phyloP scores from a whole-genome alignment of 1,140 invertebrate genomes.

The Zaprionus ghesquierei region DNA sequence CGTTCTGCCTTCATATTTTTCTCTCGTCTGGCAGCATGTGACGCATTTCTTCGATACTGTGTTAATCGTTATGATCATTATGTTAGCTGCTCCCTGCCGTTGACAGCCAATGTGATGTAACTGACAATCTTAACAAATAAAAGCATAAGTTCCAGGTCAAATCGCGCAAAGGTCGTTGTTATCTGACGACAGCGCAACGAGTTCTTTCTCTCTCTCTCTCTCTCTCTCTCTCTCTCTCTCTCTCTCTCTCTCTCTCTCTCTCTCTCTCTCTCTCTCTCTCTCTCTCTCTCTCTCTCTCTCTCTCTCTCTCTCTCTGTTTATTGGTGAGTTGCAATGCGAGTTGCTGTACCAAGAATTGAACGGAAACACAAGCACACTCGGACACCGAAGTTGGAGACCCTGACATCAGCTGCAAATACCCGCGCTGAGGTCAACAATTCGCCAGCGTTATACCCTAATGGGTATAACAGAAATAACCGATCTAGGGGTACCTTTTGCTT shows the following conservation, averaged over 20 bases:
- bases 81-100: not conserved
- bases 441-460: not conserved
- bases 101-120: constrained; percentile 29
- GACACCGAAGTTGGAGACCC: not conserved
- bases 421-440: not conserved
- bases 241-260: not conserved
- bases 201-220: constrained; percentile 6
- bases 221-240: not conserved
- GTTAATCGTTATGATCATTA: constrained; percentile 19
- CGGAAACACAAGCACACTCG: not conserved
- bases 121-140: constrained; percentile 8
- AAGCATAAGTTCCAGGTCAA: constrained; percentile 35
- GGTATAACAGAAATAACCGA: not conserved
- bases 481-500: not conserved
- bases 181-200: constrained; percentile 21
- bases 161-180: constrained; percentile 36
- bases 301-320: not conserved
- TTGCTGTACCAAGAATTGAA: constrained; percentile 12
- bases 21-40: constrained; percentile 27
- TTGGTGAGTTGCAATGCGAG: not conserved
- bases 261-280: not conserved
- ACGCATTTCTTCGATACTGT: constrained; percentile 18
- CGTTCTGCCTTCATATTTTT: constrained; percentile 6
- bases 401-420: not conserved
- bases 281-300: not conserved